These are phyloP conservation scores for Sminthurinus aureus DNA, from an alignment of 2,888 invertebrate genomes.

Conservation along the genomic window DNA sequence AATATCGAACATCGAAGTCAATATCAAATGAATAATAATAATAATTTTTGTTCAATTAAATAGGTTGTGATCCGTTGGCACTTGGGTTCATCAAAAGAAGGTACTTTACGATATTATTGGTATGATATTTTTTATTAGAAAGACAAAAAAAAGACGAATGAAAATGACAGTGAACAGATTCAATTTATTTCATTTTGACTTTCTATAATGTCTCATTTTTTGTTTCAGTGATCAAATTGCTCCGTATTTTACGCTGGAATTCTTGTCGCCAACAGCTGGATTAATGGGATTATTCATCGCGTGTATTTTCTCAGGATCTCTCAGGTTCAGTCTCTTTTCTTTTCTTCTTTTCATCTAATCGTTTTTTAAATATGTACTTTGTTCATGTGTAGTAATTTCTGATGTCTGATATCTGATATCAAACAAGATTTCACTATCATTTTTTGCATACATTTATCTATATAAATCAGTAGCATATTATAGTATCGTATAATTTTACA, in stretches of 20 bases:
- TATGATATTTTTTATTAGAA: neutral
- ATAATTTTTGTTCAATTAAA: neutral
- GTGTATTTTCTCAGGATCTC: slow-evolving; percentile 65
- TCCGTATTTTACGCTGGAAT: slow-evolving; percentile 65
- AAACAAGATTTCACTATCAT: too few species aligned
- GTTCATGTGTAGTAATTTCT: neutral
- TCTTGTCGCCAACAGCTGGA: slow-evolving; percentile 62
- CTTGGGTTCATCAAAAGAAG: slow-evolving; percentile 58
- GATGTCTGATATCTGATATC: too few species aligned
- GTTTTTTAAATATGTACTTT: neutral
- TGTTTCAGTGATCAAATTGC: slow-evolving; percentile 57
- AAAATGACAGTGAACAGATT: neutral
- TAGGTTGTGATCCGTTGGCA: slow-evolving; percentile 62
- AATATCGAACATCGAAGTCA: neutral
- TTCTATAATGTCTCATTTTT: too few species aligned
- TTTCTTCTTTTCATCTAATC: neutral
- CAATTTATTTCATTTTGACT: too few species aligned
- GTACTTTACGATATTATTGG: neutral
- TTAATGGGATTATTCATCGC: slow-evolving; percentile 66
- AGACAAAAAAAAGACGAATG: neutral
- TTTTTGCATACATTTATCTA: too few species aligned
- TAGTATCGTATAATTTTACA: too few species aligned
- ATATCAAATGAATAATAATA: neutral
- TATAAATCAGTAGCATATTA: too few species aligned
- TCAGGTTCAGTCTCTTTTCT: slow-evolving; percentile 55